Evolutionary conservation across 1,140 invertebrate species (phyloP).

Genomic region (Apolygus lucorum): DNA sequence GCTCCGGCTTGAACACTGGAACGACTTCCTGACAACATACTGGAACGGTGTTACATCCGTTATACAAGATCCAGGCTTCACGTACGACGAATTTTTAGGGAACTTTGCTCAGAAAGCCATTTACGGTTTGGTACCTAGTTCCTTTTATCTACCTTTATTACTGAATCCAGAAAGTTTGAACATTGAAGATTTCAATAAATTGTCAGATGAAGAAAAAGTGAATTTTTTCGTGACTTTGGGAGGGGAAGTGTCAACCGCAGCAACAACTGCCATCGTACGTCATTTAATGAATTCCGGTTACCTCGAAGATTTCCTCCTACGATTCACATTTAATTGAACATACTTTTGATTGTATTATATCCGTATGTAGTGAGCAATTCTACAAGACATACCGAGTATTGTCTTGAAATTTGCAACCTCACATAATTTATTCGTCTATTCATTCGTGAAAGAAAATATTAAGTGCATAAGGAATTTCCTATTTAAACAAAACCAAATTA

Average conservation of each 20-base stretch:
- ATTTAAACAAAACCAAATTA: no score
- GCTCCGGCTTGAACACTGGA: slow-evolving; percentile 31
- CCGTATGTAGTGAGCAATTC: no score
- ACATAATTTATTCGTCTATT: no score
- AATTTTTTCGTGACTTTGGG: background rate
- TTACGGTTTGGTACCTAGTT: slow-evolving; percentile 36
- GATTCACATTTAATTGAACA: no score
- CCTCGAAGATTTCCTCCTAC: background rate
- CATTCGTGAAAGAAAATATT: no score
- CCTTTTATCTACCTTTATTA: slow-evolving; percentile 36
- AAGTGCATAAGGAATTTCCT: no score
- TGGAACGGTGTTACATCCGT: slow-evolving; percentile 29
- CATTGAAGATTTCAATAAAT: background rate
- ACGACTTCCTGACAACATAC: slow-evolving; percentile 37
- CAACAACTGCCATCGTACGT: background rate
- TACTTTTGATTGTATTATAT: no score
- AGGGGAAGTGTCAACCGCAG: background rate
- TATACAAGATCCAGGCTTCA: slow-evolving; percentile 12
- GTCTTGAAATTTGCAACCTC: no score
- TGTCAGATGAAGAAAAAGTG: background rate
- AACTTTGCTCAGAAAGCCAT: slow-evolving; percentile 36
- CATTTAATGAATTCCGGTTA: background rate
- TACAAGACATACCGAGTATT: no score
- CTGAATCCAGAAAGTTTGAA: background rate
- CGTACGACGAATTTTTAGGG: slow-evolving; percentile 32